Base-by-base conservation (phyloP, 1,140 invertebrate genomes). In the Pseudomyrmex flavicornis region DNA sequence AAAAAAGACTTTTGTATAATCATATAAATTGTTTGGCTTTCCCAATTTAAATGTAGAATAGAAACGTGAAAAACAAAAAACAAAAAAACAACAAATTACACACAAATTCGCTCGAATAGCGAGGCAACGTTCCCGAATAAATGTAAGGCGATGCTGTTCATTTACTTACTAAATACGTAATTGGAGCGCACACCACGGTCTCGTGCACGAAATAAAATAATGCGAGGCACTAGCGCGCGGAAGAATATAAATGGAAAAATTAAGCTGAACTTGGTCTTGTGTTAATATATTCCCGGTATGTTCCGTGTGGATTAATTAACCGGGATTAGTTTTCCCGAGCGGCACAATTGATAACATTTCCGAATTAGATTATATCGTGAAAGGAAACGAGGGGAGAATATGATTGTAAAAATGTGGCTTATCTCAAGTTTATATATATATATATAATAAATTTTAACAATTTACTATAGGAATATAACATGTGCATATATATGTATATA, bases 241-340 rank as follows among this genome's bases (percentile, higher is more conserved):
- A 72, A 70, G 76, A 70, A 80, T 80, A 80, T 80, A 80, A 80
- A 80, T 80, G 76, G 66, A 80, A 80, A 80, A 80, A 80, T 80
- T 80, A 72, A 35, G 54, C 22, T 54, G 48, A 46, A 58, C 76
- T 35, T 20, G 20, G 22, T 61, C 66, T 61, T 13, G 44, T 22
- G 35, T 80, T 80, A 80, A 80, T 80, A 72, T 61, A 61, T 61
- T 80, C 66, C 54, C 46, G 17, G 66, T 59, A 56, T 63, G 58
- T 44, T 66, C 48, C 5, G 35, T 8, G 26, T 54, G 62, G 17
- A 82, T 75, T 75, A 82, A 56, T 74, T 74, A 65, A 82, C 58
- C 17, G 12, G 10, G 50, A 35, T 35, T 35, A 35, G 35, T 35
- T 82, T 74, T 82, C 20, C 48, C 70, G 62, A 13, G 17, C 59